Evolutionary conservation across 2,797 vertebrate species (phyloP), one percentile per base, ranked within the genome.

Genomic region (Scolopax bukidnonensis): DNA sequence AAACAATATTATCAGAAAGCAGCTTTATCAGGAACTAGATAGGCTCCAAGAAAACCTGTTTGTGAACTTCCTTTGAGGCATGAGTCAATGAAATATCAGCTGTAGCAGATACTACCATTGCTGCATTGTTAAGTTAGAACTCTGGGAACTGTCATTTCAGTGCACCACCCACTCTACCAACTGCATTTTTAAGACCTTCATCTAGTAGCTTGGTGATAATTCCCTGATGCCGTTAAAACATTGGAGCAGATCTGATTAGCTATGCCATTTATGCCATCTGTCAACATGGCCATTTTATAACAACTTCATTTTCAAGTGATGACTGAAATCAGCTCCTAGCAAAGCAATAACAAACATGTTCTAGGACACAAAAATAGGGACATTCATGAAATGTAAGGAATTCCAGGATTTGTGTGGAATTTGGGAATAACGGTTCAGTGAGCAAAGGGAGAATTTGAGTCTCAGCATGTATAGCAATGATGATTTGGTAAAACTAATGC

Each of bases 181-280:
- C 30, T 67, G 50, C 32, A 14, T 89, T 96, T 96, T 96, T 67
- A 94, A 94, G 68, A 70, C 57, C 38, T 85, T 89, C 73, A 71
- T 96, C 76, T 93, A 87, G 83, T 38, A 77, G 54, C 67, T 86
- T 51, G 74, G 53, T 57, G 67, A 90, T 94, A 95, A 97, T 92
- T 96, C 89, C 87, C 85, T 38, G 54, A 32, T 94, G 85, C 70
- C 53, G 43, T 57, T 89, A 96, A 94, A 95, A 95, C 60, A 84
- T 1, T 36, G 73, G 73, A 94, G 47, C 83, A 93, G 83, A 95
- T 97, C 94, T 95, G 83, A 94, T 95, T 91, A 96, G 84, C 73
- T 92, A 54, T 10, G 23, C 84, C 84, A 86, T 82, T 97, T 90
- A 82, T 79, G 81, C 94, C 96, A 97, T 96, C 96, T 97, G 96